Conservation (phyloP, 2,113 vertebrate species). For the Nerophis ophidion region DNA sequence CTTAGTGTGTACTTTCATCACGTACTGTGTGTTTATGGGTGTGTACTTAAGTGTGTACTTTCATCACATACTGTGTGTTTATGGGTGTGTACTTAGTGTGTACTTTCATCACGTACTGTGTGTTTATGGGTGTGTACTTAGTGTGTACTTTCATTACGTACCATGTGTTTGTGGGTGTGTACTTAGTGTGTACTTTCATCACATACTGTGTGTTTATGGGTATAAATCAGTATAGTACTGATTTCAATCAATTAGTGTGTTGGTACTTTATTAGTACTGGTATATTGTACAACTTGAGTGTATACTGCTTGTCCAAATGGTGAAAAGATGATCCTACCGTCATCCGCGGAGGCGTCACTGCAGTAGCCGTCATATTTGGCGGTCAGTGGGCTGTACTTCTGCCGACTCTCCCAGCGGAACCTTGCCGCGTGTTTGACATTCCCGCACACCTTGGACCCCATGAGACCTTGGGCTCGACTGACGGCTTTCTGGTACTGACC, state of each 20-base stretch:
- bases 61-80: background rate
- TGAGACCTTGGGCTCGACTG: conserved; percentile 78
- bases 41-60: conserved; percentile 1
- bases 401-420: conserved; percentile 86
- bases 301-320: background rate
- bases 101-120: too few relatives aligned
- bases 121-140: too few relatives aligned
- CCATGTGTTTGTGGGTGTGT: too few relatives aligned
- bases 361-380: conserved; percentile 91
- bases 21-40: conserved; percentile 31
- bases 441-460: conserved; percentile 44
- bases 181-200: conserved; percentile 19
- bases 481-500: conserved; percentile 94
- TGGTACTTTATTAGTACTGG: too few relatives aligned
- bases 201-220: conserved; percentile 34
- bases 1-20: conserved; percentile 48
- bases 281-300: background rate
- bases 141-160: too few relatives aligned
- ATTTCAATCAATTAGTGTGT: too few relatives aligned
- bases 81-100: too few relatives aligned
- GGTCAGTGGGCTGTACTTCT: conserved; percentile 88
- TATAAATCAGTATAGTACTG: background rate
- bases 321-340: conserved; percentile 73
- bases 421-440: conserved; percentile 72
- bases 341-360: conserved; percentile 90